A percentile compares a stretch with the other conserved stretches of the same genome.
phyloP scores from a whole-genome alignment of 2,797 vertebrate species.

The Pygocentrus nattereri region DNA sequence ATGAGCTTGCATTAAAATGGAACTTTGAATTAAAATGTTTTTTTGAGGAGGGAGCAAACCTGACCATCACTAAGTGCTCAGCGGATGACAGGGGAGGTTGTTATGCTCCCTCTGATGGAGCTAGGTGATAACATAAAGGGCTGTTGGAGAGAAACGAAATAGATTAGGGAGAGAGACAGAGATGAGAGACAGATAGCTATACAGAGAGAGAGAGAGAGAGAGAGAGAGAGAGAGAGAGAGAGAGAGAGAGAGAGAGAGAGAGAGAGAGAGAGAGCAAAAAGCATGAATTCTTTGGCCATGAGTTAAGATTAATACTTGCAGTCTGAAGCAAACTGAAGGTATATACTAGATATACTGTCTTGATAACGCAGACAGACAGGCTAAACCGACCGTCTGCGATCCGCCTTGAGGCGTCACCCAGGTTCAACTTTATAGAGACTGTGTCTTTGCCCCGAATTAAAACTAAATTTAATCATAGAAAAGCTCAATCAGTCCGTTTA shows the following conservation, averaged over 20 bases:
- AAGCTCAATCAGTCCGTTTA: no score
- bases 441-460: no score
- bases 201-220: neutral
- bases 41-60: neutral
- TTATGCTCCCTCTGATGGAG: neutral
- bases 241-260: neutral
- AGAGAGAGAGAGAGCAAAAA: neutral
- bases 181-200: neutral
- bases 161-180: constrained; percentile 12
- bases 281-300: neutral
- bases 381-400: no score
- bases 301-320: neutral
- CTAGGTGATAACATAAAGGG: constrained; percentile 12
- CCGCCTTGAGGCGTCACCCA: no score
- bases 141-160: constrained; percentile 18
- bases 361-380: no score
- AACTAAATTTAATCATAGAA: no score
- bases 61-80: constrained; percentile 11
- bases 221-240: neutral
- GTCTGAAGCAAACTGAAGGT: no score
- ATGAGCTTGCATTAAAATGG: constrained; percentile 7
- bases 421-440: no score
- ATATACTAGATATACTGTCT: no score
- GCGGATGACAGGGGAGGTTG: neutral
- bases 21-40: constrained; percentile 1